Evolutionary conservation across 2,797 vertebrate genomes (phyloP).

Genomic region (Phataginus tetradactyla): DNA sequence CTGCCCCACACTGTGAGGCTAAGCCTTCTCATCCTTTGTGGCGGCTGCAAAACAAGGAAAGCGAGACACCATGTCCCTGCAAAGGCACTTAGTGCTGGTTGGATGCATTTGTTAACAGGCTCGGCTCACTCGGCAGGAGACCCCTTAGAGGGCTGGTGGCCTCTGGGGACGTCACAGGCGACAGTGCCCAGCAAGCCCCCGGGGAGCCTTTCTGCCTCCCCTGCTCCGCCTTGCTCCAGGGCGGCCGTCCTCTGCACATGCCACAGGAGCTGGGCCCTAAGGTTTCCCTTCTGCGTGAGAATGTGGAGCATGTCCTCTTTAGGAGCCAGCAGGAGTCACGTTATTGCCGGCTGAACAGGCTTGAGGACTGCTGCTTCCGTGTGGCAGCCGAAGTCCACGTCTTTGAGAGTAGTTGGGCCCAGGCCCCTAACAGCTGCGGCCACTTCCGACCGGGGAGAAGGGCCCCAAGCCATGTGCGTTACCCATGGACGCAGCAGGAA

Average conservation of each 20-base stretch:
- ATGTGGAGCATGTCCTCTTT: not conserved
- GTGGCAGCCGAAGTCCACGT: not conserved
- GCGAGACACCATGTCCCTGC: not conserved
- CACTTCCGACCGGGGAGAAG: not conserved
- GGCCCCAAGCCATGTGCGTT: not conserved
- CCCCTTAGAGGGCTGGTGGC: not conserved
- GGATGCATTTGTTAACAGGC: not conserved
- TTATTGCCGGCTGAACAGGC: not conserved
- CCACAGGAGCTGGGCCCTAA: not conserved
- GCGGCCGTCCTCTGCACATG: not conserved
- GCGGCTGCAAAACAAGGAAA: not conserved
- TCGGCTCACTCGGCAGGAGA: not conserved
- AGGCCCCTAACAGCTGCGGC: conserved; percentile 41
- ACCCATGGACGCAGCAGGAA: conserved; percentile 11
- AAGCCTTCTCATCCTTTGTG: not conserved
- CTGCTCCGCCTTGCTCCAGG: too few species aligned
- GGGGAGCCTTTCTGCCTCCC: not conserved
- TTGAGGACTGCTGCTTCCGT: not conserved
- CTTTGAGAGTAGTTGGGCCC: conserved; percentile 4
- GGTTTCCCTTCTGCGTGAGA: not conserved
- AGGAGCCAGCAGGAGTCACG: not conserved
- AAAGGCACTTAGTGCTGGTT: not conserved
- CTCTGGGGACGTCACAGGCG: not conserved
- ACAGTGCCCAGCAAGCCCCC: not conserved
- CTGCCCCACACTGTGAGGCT: not conserved